Percentiles rank a stretch among this genome's conserved stretches.
These are phyloP conservation scores for Halocaridina rubra DNA, from an alignment of 2,888 invertebrate genomes.

Conservation along the genomic window DNA sequence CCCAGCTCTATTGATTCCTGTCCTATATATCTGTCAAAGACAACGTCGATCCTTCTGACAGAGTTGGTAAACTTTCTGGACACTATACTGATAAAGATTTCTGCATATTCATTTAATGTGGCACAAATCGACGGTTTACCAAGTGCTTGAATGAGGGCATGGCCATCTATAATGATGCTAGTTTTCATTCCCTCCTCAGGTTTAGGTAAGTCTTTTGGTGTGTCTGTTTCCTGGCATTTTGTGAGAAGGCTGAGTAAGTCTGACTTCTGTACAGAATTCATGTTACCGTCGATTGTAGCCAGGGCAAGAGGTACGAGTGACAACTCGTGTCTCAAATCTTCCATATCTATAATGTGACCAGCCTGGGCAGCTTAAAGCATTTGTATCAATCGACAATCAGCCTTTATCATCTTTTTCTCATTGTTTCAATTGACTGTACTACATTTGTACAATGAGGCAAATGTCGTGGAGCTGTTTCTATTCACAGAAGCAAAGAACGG, in stretches of 20 bases:
- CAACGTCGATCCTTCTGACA: not conserved
- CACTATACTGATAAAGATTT: not conserved
- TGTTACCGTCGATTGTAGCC: not conserved
- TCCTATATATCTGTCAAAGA: not conserved
- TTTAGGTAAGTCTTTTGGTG: too few species aligned
- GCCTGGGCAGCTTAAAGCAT: too few species aligned
- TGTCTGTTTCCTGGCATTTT: not conserved
- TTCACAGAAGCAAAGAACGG: not conserved
- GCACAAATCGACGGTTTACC: not conserved
- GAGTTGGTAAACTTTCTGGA: not conserved
- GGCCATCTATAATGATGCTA: not conserved
- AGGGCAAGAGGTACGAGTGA: not conserved
- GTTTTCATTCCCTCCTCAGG: not conserved
- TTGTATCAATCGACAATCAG: not conserved
- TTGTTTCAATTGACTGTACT: not conserved
- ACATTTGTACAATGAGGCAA: not conserved
- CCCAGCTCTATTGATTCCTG: not conserved
- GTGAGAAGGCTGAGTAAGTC: not conserved
- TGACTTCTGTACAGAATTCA: not conserved
- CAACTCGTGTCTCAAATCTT: not conserved
- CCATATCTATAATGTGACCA: too few species aligned
- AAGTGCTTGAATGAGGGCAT: not conserved
- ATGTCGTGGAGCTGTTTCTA: not conserved
- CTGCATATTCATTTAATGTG: not conserved
- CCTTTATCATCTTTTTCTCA: not conserved